Conservation (phyloP, 2,888 invertebrate species). For the Anthrax anthrax region DNA sequence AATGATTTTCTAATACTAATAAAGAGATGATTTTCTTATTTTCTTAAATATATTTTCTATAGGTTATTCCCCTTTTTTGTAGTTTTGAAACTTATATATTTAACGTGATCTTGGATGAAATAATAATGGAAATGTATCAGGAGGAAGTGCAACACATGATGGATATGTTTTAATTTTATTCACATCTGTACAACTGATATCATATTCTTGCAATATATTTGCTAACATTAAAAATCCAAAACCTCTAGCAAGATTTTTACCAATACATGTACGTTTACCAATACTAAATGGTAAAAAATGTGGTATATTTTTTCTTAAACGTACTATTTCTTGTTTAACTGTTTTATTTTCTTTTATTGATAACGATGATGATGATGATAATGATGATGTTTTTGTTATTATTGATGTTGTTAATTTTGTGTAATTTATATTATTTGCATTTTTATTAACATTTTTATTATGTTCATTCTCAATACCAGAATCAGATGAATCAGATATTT, state of each 20-base stretch:
- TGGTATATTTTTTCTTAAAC: slow-evolving; percentile 39
- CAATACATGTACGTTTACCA: slow-evolving; percentile 66
- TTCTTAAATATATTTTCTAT: too few species aligned
- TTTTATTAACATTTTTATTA: background rate
- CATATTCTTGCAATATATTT: slow-evolving; percentile 52
- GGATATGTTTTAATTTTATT: slow-evolving; percentile 42
- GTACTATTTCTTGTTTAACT: slow-evolving; percentile 20
- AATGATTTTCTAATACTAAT: too few species aligned
- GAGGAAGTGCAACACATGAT: slow-evolving; percentile 57
- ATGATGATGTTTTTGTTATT: slow-evolving; percentile 1
- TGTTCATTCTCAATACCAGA: slow-evolving; percentile 37
- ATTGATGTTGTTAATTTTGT: background rate
- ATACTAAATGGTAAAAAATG: slow-evolving; percentile 71
- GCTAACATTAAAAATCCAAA: slow-evolving; percentile 57
- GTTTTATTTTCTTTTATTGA: background rate
- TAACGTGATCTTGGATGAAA: slow-evolving; percentile 36
- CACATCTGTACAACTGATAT: slow-evolving; percentile 41
- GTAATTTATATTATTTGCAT: slow-evolving; percentile 16
- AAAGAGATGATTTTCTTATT: too few species aligned
- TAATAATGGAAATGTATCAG: slow-evolving; percentile 49
- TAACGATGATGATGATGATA: background rate
- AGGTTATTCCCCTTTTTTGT: too few species aligned
- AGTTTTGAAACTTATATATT: too few species aligned
- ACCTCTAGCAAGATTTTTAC: slow-evolving; percentile 58
- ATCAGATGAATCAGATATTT: slow-evolving; percentile 38